Evolutionary conservation across 2,797 vertebrate species (phyloP).

Genomic region (Epinephelus awoara): DNA sequence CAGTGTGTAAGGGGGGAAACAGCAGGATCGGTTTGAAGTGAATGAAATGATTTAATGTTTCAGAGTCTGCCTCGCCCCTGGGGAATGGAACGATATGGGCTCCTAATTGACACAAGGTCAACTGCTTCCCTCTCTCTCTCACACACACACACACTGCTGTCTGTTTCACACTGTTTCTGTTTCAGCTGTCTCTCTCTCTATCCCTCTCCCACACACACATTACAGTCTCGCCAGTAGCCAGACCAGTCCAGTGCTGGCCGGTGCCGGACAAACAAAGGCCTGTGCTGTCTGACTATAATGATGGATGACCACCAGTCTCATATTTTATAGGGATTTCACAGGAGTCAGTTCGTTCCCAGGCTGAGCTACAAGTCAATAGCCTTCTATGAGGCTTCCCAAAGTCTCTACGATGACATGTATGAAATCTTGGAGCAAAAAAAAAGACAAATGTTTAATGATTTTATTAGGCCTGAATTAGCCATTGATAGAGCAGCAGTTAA

Average conservation of each 20-base stretch:
- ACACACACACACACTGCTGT: slow-evolving; percentile 28
- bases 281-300: slow-evolving; percentile 77
- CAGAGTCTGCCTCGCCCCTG: slow-evolving; percentile 76
- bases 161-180: slow-evolving; percentile 64
- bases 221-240: slow-evolving; percentile 55
- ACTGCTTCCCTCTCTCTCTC: slow-evolving; percentile 75
- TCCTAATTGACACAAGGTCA: slow-evolving; percentile 85
- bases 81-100: slow-evolving; percentile 78
- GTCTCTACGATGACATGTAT: slow-evolving; percentile 22
- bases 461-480: slow-evolving; percentile 60
- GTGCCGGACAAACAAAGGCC: slow-evolving; percentile 79
- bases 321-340: slow-evolving; percentile 78
- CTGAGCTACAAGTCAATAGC: slow-evolving; percentile 60
- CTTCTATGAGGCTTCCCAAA: slow-evolving; percentile 47
- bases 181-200: slow-evolving; percentile 48
- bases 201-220: slow-evolving; percentile 32
- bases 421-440: slow-evolving; percentile 24
- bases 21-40: slow-evolving; percentile 71
- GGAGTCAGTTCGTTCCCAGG: slow-evolving; percentile 83
- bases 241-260: slow-evolving; percentile 51
- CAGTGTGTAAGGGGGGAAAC: slow-evolving; percentile 46
- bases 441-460: slow-evolving; percentile 59
- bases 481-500: slow-evolving; percentile 50
- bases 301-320: slow-evolving; percentile 73
- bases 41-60: slow-evolving; percentile 85